phyloP scores from a whole-genome alignment of 2,797 vertebrate genomes.

The Oreortyx pictus region DNA sequence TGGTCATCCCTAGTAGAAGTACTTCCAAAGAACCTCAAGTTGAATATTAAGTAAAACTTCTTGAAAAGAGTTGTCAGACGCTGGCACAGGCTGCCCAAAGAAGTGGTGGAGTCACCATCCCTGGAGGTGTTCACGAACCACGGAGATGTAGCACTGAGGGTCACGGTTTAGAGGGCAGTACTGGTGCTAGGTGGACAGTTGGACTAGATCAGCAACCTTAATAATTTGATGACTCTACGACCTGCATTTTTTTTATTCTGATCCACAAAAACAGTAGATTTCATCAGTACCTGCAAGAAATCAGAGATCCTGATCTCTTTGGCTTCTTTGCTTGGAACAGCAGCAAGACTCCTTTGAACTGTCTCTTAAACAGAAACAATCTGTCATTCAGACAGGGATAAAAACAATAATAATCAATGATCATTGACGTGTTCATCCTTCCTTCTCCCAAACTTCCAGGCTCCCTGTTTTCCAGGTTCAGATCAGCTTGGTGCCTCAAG shows the following conservation, averaged over 20 bases:
- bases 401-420: not conserved
- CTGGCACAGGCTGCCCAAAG: no score
- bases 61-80: no score
- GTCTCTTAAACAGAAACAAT: not conserved
- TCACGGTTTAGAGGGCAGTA: no score
- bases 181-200: no score
- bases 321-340: not conserved
- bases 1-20: not conserved
- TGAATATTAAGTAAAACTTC: no score
- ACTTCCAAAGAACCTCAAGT: not conserved
- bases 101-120: no score
- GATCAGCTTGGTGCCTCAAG: not conserved
- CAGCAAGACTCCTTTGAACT: not conserved
- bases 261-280: not conserved
- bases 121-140: no score
- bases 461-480: not conserved
- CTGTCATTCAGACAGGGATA: not conserved
- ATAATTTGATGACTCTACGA: not conserved
- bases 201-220: no score
- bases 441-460: not conserved
- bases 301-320: not conserved
- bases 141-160: no score
- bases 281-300: not conserved
- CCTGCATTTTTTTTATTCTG: not conserved
- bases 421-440: not conserved